A percentile compares a stretch with the other conserved stretches of the same genome.
Evolutionary conservation across 2,797 vertebrate species (phyloP).

Genomic region (Diplodus sargus): DNA sequence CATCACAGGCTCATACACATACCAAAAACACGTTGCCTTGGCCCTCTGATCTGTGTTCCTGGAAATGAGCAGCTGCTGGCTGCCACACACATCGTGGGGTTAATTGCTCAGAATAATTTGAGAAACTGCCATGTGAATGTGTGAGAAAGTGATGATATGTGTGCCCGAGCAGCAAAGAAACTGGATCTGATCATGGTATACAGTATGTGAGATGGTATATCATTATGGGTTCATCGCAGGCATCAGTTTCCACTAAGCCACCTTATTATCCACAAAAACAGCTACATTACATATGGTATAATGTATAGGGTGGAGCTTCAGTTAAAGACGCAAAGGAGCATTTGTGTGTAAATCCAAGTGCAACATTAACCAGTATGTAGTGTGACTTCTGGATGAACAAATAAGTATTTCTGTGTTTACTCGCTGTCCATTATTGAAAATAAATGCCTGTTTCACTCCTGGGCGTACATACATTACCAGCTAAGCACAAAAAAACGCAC

Average conservation of each 20-base stretch:
- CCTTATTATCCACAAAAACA: neutral
- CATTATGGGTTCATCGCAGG: slow-evolving; percentile 30
- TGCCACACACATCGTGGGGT: slow-evolving; percentile 30
- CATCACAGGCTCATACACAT: slow-evolving; percentile 14
- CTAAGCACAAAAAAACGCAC: neutral
- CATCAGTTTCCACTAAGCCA: slow-evolving; percentile 6
- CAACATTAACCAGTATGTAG: neutral
- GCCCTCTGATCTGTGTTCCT: slow-evolving; percentile 53
- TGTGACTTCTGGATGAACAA: neutral
- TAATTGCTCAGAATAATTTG: slow-evolving; percentile 51
- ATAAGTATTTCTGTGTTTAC: neutral
- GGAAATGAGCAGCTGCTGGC: slow-evolving; percentile 24
- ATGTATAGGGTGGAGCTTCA: neutral
- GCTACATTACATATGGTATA: neutral
- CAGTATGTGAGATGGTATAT: neutral
- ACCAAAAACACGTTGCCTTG: slow-evolving; percentile 11
- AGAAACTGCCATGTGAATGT: slow-evolving; percentile 30
- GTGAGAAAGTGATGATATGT: slow-evolving; percentile 25
- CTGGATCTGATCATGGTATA: slow-evolving; percentile 4
- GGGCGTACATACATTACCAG: neutral
- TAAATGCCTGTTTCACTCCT: neutral
- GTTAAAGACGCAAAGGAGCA: neutral
- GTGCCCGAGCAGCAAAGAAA: slow-evolving; percentile 7
- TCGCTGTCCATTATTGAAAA: neutral
- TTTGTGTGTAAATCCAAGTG: neutral